A percentile compares a stretch with the other conserved stretches of the same genome.
Evolutionary conservation across 2,113 vertebrate species (phyloP).

Genomic region (Grammomys surdaster): DNA sequence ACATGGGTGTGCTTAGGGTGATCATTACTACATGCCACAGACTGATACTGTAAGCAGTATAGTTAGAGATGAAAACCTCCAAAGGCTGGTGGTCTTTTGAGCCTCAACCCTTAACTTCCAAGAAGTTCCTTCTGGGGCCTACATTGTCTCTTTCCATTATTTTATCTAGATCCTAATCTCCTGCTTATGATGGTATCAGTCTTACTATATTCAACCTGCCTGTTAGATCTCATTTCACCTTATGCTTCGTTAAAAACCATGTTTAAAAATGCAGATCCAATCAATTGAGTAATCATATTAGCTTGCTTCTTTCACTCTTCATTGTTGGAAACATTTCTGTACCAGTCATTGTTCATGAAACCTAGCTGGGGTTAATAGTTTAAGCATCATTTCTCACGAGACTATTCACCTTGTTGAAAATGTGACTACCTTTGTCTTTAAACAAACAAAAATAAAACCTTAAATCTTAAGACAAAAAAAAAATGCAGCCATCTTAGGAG

Average conservation of each 20-base stretch:
- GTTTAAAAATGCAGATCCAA: background rate
- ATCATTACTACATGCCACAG: background rate
- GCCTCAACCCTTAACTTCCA: background rate
- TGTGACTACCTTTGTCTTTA: background rate
- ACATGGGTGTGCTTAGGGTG: background rate
- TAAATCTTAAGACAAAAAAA: background rate
- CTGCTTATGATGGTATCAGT: background rate
- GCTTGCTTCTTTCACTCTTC: constrained; percentile 16
- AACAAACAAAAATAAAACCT: background rate
- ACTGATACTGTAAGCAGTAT: background rate
- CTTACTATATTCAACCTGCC: background rate
- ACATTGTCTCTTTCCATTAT: background rate
- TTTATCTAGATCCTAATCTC: background rate
- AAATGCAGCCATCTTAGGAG: background rate
- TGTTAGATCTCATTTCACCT: background rate
- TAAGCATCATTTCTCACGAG: constrained; percentile 27
- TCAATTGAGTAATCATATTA: background rate
- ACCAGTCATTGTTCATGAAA: background rate
- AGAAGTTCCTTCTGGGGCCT: background rate
- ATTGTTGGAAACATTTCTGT: constrained; percentile 16
- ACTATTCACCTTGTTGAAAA: background rate
- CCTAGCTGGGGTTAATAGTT: constrained; percentile 1
- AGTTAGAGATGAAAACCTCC: background rate
- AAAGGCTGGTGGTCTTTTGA: background rate
- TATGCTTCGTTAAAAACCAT: background rate